A percentile compares a stretch with the other conserved stretches of the same genome.
Evolutionary conservation across 1,140 invertebrate species (phyloP).

Genomic region (Sarcophaga peregrina): DNA sequence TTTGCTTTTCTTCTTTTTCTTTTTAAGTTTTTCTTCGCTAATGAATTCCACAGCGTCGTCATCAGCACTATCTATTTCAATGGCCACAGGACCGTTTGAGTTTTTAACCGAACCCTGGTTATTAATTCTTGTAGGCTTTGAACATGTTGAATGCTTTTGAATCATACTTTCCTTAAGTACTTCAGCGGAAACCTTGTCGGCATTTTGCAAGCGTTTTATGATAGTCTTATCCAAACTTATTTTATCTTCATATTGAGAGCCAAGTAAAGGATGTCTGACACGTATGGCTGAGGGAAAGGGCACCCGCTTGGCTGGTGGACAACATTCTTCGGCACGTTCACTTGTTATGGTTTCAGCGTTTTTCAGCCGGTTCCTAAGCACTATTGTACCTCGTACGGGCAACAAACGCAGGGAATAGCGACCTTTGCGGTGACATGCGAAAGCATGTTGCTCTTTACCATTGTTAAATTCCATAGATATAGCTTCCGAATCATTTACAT

Average conservation of each 20-base stretch:
- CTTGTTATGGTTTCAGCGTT: constrained; percentile 1
- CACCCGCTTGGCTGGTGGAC: constrained; percentile 23
- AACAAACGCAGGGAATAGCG: constrained; percentile 38
- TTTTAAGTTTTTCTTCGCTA: constrained; percentile 36
- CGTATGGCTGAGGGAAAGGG: constrained; percentile 43
- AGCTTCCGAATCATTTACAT: constrained; percentile 35
- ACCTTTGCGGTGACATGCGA: constrained; percentile 45
- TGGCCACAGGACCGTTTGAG: background rate
- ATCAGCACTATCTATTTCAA: constrained; percentile 36
- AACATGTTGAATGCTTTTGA: background rate
- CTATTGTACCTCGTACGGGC: constrained; percentile 45
- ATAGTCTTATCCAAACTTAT: constrained; percentile 20
- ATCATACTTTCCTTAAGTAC: background rate
- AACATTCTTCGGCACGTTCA: constrained; percentile 38
- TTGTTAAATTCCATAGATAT: constrained; percentile 42
- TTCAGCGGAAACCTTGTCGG: constrained; percentile 35
- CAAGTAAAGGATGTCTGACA: constrained; percentile 46
- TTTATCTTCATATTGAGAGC: constrained; percentile 44
- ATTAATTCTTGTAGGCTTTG: background rate
- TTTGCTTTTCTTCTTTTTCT: constrained; percentile 35
- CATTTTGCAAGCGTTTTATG: constrained; percentile 36
- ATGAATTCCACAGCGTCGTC: constrained; percentile 29
- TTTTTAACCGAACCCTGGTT: background rate
- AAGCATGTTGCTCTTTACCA: constrained; percentile 37
- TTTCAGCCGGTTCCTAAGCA: constrained; percentile 45